phyloP scores from a whole-genome alignment of 2,888 invertebrate genomes.

The Villa cingulata region DNA sequence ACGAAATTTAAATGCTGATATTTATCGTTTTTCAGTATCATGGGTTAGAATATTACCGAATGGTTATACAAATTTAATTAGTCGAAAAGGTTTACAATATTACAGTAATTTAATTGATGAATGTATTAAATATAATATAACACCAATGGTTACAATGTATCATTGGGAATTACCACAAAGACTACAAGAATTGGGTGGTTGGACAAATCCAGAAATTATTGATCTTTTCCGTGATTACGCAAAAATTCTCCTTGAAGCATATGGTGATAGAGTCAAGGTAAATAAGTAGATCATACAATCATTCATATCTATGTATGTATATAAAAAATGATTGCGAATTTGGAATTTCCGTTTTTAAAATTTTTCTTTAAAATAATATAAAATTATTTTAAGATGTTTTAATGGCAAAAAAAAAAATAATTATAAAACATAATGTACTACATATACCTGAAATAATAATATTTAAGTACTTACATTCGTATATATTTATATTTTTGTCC shows the following conservation, averaged over 20 bases:
- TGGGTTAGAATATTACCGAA: constrained; percentile 64
- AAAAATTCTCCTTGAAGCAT: constrained; percentile 44
- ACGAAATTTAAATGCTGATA: constrained; percentile 46
- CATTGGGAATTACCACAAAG: constrained; percentile 58
- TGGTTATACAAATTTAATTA: constrained; percentile 51
- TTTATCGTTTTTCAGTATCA: constrained; percentile 59
- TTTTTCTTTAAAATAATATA: too few relatives aligned
- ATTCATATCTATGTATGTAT: too few relatives aligned
- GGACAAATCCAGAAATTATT: constrained; percentile 50
- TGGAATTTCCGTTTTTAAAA: too few relatives aligned
- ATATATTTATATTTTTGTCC: too few relatives aligned
- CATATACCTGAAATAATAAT: too few relatives aligned
- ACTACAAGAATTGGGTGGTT: constrained; percentile 53
- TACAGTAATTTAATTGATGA: constrained; percentile 64
- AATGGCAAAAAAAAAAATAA: too few relatives aligned
- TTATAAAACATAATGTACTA: too few relatives aligned
- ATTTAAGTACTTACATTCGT: too few relatives aligned
- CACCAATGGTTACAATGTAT: constrained; percentile 56
- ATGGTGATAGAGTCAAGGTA: constrained; percentile 46
- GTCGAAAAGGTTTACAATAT: constrained; percentile 55
- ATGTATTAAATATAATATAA: constrained; percentile 48
- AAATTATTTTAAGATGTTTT: too few relatives aligned
- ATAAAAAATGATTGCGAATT: too few relatives aligned
- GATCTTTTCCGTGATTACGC: constrained; percentile 53
- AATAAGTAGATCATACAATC: too few relatives aligned